Evolutionary conservation across 1,140 invertebrate genomes (phyloP), one percentile per base, ranked within the genome.

Genomic region (Zaprionus davidi): DNA sequence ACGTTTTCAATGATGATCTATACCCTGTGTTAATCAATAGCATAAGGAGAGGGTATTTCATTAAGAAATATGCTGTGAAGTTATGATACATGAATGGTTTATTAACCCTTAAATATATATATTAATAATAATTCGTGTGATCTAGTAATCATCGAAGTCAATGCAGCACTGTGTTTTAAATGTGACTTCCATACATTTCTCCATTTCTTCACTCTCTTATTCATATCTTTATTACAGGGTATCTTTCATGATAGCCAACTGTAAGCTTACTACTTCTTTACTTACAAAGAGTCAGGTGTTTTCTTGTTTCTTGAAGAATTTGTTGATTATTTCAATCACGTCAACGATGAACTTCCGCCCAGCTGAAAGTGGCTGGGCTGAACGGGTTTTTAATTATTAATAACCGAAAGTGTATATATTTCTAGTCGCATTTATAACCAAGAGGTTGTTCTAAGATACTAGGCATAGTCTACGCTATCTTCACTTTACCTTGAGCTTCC

Each of bases 271-370:
- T 34, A 34, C 31, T 34, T 34, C 31, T 34, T 34, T 13, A 22
- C 12, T 12, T 20, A 53, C 0, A 53, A 22, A 22, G 20, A n/a
- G 26, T 28, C 55, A 59, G 34, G 46, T 51, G 20, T 24, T 51
- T 51, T 17, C 17, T 24, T 51, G 46, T 1, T 44, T 17, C 41
- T 24, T 24, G 46, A 24, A 22, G 46, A 51, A 51, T 51, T 22
- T 13, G 20, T 51, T 51, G 46, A 51, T 51, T 51, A 51, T 51
- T 51, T 51, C 46, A 51, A 51, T 38, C 31, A 38, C 28, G 28
- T 59, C 57, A 59, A 41, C 58, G 41, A 41, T 41, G 24, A 13
- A 60, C 58, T 60, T 60, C 36, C 36, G 36, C 38, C 38, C 17
- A 20, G 34, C 3, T 11, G n/a, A n/a, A 15, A 41, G 15, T 7